Base-by-base conservation (phyloP, 23 tunicate genomes). In the Halocynthia aurantium region DNA sequence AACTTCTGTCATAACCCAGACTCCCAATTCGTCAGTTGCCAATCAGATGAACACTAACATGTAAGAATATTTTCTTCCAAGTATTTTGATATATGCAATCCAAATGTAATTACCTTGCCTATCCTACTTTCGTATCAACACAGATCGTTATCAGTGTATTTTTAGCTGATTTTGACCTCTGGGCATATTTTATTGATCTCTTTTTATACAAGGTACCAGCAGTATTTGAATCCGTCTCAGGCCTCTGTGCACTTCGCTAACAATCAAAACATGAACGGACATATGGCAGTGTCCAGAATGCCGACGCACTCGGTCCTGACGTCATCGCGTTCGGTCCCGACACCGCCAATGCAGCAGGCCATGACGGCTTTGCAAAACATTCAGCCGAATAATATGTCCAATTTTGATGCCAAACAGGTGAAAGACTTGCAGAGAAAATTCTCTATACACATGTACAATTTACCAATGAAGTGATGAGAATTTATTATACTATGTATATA, bases 321-420 rank as follows among this genome's bases (percentile, higher is more conserved):
- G 0, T 74, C 63, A 0, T 6, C 78, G 12, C 78, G 78, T 8
- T 74, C 78, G 0, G 78, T 74, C 12, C 78, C 78, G 8, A 74
- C 78, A 0, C 78, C 78, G 55, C 55, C 54, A 8, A 52, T 21
- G 6, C 78, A 55, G 7, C 76, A 40, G 12, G 57, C 57, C 10
- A 13, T 74, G 21, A 62, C 78, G 44, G 44, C 44, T 31, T 31
- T 31, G 44, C 44, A 31, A 31, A 31, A 31, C 44, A 31, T 31
- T 15, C 78, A 74, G 55, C 78, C 55, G 56, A 74, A 74, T 54
- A 54, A 62, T 54, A 54, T 74, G 64, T 49, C 64, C 6, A 54
- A 22, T 54, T 54, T 74, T 2, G 78, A 74, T 18, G 78, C 78
- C 49, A 74, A 74, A 54, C 78, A 74, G 78, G 78, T 74, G 56